phyloP scores from a whole-genome alignment of 2,797 vertebrate genomes.

The Danionella dracula region DNA sequence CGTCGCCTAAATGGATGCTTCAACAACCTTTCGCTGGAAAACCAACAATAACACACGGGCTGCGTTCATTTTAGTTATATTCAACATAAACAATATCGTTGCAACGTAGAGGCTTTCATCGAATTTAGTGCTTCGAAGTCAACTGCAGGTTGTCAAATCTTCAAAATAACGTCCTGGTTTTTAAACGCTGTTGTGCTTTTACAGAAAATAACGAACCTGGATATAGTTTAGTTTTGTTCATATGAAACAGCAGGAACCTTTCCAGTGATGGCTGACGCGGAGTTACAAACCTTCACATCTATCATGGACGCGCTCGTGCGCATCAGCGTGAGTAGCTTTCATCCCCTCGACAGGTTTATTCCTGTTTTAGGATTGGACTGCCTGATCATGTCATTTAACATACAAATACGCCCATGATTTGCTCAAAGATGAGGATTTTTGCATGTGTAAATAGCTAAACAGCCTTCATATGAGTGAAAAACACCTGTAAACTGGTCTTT shows the following conservation, averaged over 20 bases:
- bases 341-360: not conserved
- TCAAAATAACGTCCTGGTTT: too few relatives aligned
- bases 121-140: not conserved
- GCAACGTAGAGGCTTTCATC: not conserved
- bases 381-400: not conserved
- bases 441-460: not conserved
- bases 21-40: not conserved
- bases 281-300: slow-evolving; percentile 86
- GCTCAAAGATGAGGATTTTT: not conserved
- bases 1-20: not conserved
- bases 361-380: not conserved
- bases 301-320: slow-evolving; percentile 93
- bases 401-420: not conserved
- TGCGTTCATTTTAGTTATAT: not conserved
- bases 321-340: slow-evolving; percentile 81
- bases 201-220: too few relatives aligned
- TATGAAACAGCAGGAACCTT: not conserved
- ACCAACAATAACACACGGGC: not conserved
- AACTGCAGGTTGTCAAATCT: too few relatives aligned
- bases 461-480: not conserved
- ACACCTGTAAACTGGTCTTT: not conserved
- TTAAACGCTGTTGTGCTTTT: too few relatives aligned
- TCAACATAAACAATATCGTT: not conserved
- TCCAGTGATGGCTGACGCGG: slow-evolving; percentile 80
- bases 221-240: too few relatives aligned